Conservation (phyloP, 2,888 invertebrate genomes). For the Stratiomys singularior region DNA sequence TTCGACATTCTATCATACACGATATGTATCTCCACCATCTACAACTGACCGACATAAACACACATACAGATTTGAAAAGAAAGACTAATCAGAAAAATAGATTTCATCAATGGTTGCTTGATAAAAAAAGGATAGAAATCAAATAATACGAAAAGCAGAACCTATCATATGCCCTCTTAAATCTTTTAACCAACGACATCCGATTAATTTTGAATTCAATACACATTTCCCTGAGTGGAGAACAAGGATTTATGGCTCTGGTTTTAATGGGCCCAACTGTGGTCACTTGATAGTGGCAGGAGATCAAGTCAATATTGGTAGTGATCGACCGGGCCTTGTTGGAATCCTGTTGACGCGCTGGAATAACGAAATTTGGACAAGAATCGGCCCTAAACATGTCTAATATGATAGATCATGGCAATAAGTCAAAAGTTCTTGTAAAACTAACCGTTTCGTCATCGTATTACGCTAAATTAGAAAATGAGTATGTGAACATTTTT, state of each 20-base stretch:
- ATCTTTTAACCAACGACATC: conserved; percentile 61
- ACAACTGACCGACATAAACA: conserved; percentile 21
- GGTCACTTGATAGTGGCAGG: conserved; percentile 12
- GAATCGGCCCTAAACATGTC: conserved; percentile 34
- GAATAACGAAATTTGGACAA: neutral
- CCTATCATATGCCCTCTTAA: conserved; percentile 58
- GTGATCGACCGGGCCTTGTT: conserved; percentile 46
- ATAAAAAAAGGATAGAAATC: conserved; percentile 8
- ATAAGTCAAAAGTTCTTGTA: conserved; percentile 49
- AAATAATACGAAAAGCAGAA: conserved; percentile 48
- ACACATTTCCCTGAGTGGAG: conserved; percentile 40
- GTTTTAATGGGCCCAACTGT: conserved; percentile 36
- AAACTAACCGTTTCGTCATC: conserved; percentile 46
- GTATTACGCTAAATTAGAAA: neutral
- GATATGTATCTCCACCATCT: conserved; percentile 17
- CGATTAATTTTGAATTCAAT: conserved; percentile 62
- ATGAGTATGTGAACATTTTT: too few relatives aligned
- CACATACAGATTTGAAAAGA: neutral
- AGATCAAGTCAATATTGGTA: conserved; percentile 30
- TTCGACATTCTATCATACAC: conserved; percentile 1
- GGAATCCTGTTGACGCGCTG: conserved; percentile 20
- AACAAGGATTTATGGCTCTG: conserved; percentile 31
- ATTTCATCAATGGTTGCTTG: conserved; percentile 32
- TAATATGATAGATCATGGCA: conserved; percentile 49
- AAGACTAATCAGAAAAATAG: conserved; percentile 43